Conservation (phyloP, 2,113 vertebrate species). For the Corythoichthys intestinalis region DNA sequence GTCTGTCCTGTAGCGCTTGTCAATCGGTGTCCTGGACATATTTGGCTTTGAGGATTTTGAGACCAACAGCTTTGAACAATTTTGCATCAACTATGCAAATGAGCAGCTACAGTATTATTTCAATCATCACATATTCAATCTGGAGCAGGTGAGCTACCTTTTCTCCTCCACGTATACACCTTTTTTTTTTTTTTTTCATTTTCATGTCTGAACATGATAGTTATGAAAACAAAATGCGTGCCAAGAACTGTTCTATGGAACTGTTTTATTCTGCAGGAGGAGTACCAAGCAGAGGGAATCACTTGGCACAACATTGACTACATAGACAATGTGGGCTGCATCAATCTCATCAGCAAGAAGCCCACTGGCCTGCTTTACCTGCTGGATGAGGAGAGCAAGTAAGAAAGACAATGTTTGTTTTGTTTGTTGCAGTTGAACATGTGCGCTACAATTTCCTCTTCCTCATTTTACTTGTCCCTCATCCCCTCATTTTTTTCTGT, state of each 20-base stretch:
- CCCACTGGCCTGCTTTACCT: constrained; percentile 94
- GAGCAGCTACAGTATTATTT: constrained; percentile 99
- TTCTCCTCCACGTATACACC: background rate
- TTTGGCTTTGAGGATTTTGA: constrained; percentile 97
- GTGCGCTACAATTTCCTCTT: background rate
- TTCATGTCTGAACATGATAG: no score
- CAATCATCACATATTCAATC: constrained; percentile 96
- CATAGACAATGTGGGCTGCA: constrained; percentile 95
- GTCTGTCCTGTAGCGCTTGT: constrained; percentile 79
- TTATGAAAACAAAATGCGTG: no score
- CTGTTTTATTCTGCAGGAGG: constrained; percentile 75
- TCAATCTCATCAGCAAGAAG: constrained; percentile 97
- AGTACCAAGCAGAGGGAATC: constrained; percentile 95
- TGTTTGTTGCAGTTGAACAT: background rate
- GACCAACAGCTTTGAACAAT: constrained; percentile 97
- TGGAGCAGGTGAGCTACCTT: constrained; percentile 83
- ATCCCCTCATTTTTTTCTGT: background rate
- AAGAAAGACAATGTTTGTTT: constrained; percentile 47
- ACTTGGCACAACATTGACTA: constrained; percentile 98
- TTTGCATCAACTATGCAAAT: constrained; percentile 98
- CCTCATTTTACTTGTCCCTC: background rate
- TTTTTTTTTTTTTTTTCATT: background rate
- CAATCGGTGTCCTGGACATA: constrained; percentile 95
- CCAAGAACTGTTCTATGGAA: background rate
- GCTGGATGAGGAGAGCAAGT: constrained; percentile 99